These are phyloP conservation scores for Atta colombica DNA, from an alignment of 1,140 invertebrate species.

Conservation along the genomic window DNA sequence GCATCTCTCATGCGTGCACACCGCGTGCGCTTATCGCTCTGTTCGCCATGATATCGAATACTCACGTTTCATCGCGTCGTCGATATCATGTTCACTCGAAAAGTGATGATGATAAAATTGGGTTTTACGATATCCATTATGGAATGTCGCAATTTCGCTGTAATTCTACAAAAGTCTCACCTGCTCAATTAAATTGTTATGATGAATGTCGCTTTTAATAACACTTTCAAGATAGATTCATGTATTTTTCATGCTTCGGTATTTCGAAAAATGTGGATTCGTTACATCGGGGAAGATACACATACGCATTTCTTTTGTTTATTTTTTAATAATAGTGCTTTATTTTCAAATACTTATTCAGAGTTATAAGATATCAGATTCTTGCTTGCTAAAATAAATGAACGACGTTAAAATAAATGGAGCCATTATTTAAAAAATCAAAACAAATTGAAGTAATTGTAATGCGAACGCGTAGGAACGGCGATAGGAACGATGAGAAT, in stretches of 20 bases:
- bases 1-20: background rate
- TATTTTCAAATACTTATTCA: background rate
- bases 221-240: conserved; percentile 1
- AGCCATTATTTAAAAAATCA: background rate
- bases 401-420: background rate
- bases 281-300: background rate
- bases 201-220: background rate
- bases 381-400: conserved; percentile 5
- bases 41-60: background rate
- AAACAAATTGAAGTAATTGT: background rate
- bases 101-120: background rate
- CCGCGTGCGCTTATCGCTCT: background rate
- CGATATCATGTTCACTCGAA: background rate
- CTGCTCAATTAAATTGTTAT: background rate
- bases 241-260: conserved; percentile 15
- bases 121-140: no score
- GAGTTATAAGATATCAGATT: conserved; percentile 18
- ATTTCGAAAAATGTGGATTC: conserved; percentile 12
- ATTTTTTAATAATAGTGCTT: background rate
- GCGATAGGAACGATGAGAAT: conserved; percentile 16
- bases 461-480: background rate
- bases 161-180: background rate
- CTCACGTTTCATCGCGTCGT: no score
- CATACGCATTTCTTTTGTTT: background rate
- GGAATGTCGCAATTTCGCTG: background rate